Conservation (phyloP, 1,140 invertebrate genomes). For the Dreissena polymorpha region DNA sequence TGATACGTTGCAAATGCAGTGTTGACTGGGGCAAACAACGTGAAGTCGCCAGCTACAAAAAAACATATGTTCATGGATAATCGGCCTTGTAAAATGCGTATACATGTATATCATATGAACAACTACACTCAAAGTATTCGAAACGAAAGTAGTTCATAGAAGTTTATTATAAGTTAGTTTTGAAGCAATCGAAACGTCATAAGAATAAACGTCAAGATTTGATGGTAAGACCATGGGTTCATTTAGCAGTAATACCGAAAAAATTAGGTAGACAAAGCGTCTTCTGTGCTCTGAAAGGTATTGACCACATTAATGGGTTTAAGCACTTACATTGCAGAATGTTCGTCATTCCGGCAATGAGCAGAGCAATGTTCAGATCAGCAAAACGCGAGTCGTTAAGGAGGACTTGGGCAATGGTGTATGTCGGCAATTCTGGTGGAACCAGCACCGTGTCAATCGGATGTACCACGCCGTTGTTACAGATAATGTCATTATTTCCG, state of each 20-base stretch:
- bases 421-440: conserved; percentile 13
- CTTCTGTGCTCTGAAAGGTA: too few relatives aligned
- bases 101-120: too few relatives aligned
- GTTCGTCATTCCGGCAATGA: conserved; percentile 10
- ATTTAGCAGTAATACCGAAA: too few relatives aligned
- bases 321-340: conserved; percentile 5
- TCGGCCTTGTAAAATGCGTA: too few relatives aligned
- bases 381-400: conserved; percentile 20
- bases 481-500: conserved; percentile 18
- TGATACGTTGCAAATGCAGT: conserved; percentile 23
- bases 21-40: conserved; percentile 32
- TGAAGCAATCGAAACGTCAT: too few relatives aligned
- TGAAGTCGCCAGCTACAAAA: conserved; percentile 21
- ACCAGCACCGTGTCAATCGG: conserved; percentile 37
- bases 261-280: too few relatives aligned
- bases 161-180: neutral
- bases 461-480: conserved; percentile 42
- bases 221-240: too few relatives aligned
- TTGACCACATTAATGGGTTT: too few relatives aligned
- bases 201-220: too few relatives aligned
- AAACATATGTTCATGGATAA: neutral
- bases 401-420: conserved; percentile 10
- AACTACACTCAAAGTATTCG: neutral
- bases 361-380: conserved; percentile 14
- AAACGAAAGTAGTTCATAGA: neutral